Conservation (phyloP, 2,888 invertebrate species). For the Acanthosepion pharaonis region DNA sequence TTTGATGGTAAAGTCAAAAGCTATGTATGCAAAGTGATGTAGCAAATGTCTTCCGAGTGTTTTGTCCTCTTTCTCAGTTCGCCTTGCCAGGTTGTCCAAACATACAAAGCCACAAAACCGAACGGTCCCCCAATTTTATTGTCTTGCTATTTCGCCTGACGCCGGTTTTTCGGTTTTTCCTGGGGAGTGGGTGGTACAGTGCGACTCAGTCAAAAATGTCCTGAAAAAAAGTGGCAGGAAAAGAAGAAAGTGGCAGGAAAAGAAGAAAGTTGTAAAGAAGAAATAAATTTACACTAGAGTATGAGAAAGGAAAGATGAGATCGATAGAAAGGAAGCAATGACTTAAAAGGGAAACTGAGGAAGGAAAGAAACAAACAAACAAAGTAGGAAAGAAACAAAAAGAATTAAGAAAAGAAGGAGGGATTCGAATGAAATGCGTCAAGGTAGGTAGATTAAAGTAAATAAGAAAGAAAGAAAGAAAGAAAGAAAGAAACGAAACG, state of each 20-base stretch:
- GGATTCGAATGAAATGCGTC: too few species aligned
- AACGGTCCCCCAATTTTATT: conserved; percentile 21
- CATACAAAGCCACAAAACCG: conserved; percentile 33
- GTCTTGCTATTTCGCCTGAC: neutral
- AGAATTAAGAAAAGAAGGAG: neutral
- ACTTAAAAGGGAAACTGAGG: too few species aligned
- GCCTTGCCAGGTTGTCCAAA: conserved; percentile 11
- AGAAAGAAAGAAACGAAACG: too few species aligned
- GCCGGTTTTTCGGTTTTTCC: neutral
- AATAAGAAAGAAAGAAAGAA: too few species aligned
- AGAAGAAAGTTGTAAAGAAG: neutral
- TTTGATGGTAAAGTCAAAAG: neutral
- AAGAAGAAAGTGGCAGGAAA: neutral
- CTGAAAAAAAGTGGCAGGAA: neutral
- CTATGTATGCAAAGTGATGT: neutral
- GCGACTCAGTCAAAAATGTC: neutral
- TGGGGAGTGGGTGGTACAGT: neutral
- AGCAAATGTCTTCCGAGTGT: neutral
- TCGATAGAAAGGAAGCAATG: neutral
- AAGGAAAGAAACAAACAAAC: too few species aligned
- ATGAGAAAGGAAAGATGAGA: neutral
- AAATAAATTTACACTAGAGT: neutral
- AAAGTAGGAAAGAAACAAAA: neutral
- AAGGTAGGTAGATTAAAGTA: too few species aligned
- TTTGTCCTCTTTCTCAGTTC: neutral